Conservation (phyloP, 2,797 vertebrate species). For the Leptatherina wallacei region DNA sequence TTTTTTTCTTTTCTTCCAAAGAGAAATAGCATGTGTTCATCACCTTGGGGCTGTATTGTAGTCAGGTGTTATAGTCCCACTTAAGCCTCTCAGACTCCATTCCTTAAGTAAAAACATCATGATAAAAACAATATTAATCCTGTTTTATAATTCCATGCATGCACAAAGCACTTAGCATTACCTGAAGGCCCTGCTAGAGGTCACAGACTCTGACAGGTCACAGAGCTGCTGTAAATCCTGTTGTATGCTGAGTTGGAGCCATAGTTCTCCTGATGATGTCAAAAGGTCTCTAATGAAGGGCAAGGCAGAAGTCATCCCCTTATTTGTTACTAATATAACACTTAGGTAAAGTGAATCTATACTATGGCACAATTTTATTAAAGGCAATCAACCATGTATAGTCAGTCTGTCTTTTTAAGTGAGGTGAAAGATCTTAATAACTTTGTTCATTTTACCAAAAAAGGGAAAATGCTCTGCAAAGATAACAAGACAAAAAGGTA, state of each 20-base stretch:
- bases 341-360: background rate
- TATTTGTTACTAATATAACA: background rate
- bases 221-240: background rate
- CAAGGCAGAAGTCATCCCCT: background rate
- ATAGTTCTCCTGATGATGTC: background rate
- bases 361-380: background rate
- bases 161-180: slow-evolving; percentile 10
- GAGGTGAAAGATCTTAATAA: background rate
- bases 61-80: slow-evolving; percentile 1
- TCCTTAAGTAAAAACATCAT: background rate
- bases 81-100: slow-evolving; percentile 1
- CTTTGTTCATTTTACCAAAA: background rate
- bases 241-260: background rate
- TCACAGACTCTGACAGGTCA: slow-evolving; percentile 12
- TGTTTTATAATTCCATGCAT: slow-evolving; percentile 5
- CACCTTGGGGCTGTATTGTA: background rate
- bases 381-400: background rate
- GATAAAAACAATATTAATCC: background rate
- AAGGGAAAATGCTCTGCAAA: background rate
- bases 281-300: slow-evolving; percentile 14
- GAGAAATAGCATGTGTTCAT: background rate
- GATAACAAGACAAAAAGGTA: background rate
- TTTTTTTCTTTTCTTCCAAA: background rate
- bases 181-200: slow-evolving; percentile 1
- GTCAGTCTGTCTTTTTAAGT: background rate